Conservation (phyloP, 2,888 invertebrate species). For the Xanthostigma xanthostigma region DNA sequence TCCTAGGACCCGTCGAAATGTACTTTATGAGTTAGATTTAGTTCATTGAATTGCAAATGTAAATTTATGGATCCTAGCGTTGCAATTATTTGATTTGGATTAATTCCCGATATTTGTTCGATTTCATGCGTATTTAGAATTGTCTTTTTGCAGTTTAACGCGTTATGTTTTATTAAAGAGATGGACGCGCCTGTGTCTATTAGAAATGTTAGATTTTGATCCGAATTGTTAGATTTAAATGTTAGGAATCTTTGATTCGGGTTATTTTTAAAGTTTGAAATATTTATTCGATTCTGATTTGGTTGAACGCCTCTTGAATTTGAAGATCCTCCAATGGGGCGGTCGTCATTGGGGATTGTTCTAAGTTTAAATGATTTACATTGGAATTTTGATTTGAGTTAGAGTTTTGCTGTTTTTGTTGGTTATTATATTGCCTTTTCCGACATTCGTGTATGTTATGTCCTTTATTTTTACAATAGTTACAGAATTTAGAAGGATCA, state of each 20-base stretch:
- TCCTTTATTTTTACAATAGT: neutral
- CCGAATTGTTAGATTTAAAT: no score
- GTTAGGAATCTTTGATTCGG: no score
- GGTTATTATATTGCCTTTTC: neutral
- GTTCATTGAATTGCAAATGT: conserved; percentile 2
- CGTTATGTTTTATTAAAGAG: conserved; percentile 11
- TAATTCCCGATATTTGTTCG: conserved; percentile 1
- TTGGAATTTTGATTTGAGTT: neutral
- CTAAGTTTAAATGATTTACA: neutral
- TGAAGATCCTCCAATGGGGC: neutral
- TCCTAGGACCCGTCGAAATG: no score
- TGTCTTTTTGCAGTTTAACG: conserved; percentile 1
- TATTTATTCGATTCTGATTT: neutral
- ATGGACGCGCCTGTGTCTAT: conserved; percentile 13
- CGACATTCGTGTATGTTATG: neutral
- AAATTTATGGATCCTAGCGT: conserved; percentile 7
- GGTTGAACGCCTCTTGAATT: neutral
- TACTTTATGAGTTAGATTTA: conserved; percentile 7
- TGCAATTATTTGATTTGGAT: conserved; percentile 1
- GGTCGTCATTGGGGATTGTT: neutral
- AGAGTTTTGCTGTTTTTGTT: neutral
- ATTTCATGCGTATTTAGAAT: conserved; percentile 1
- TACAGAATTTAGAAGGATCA: neutral
- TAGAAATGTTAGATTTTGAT: neutral
- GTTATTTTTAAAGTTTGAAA: no score